Evolutionary conservation across 2,888 invertebrate genomes (phyloP).

Genomic region (Xylota segnis): DNA sequence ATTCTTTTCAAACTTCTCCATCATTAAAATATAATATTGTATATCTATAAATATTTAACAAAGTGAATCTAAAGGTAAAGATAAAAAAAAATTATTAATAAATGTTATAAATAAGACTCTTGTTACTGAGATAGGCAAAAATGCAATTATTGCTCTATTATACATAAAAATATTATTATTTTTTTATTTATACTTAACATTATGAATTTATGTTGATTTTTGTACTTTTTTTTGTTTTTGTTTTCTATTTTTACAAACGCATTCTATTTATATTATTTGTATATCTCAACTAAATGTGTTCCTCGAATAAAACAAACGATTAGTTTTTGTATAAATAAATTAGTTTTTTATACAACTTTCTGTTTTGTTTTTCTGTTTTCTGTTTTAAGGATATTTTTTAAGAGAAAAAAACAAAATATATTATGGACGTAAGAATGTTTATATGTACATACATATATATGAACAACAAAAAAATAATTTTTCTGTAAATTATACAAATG

Average conservation of each 20-base stretch:
- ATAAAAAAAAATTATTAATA: conserved; percentile 18
- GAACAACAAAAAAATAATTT: conserved; percentile 53
- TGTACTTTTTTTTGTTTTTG: conserved; percentile 17
- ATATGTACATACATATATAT: conserved; percentile 62
- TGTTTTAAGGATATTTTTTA: conserved; percentile 22
- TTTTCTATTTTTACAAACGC: conserved; percentile 53
- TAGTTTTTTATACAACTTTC: conserved; percentile 47
- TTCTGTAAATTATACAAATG: conserved; percentile 76
- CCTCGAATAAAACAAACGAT: conserved; percentile 48
- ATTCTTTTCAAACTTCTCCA: conserved; percentile 51
- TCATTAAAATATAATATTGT: conserved; percentile 48
- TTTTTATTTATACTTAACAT: conserved; percentile 25
- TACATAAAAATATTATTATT: conserved; percentile 2
- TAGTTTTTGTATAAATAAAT: conserved; percentile 54
- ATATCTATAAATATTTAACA: conserved; percentile 57
- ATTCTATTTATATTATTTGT: conserved; percentile 37
- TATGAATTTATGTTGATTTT: conserved; percentile 35
- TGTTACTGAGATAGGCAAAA: conserved; percentile 63
- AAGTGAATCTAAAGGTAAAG: not conserved
- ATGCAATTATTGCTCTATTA: conserved; percentile 48
- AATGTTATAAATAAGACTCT: conserved; percentile 67
- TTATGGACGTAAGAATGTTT: conserved; percentile 51
- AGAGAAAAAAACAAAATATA: conserved; percentile 6
- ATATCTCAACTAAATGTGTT: conserved; percentile 72
- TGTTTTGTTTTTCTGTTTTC: conserved; percentile 32